Base-by-base conservation (phyloP, 2,888 invertebrate species). In the Arctia plantaginis region DNA sequence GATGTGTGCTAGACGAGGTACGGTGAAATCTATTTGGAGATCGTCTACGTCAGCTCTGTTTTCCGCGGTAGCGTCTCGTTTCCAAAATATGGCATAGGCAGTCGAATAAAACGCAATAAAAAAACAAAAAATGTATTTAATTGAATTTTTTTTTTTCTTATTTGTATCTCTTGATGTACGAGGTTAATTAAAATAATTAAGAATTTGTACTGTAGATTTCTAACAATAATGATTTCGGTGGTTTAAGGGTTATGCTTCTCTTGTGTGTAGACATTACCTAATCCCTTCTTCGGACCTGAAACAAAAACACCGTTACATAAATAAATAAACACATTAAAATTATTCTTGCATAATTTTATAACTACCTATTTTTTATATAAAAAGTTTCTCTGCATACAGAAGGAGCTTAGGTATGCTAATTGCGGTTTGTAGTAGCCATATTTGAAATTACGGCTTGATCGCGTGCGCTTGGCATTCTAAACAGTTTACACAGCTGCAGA, bases 231-330 rank as follows among this genome's bases (percentile, higher is more conserved):
- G 41, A 71, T 84, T 71, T 87, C 88, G 86, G 84, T 87, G 86
- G 87, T 88, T 79, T 75, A 85, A 39, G 82, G 76, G 77, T 79
- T 82, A 78, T 94, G 95, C 84, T 94, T 94, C 80, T 95, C 95
- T 88, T 95, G 95, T 68, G 95, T 95, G 90, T 95, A 95, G 71
- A 95, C 95, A 88, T 95, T 95, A 80, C 94, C 94, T 72, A 91
- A 84, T 75, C 94, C 93, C 87, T 94, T 94, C 79, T 91, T 94
- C 76, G 92, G 87, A 88, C 92, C 95, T 95, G 94, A n/a, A 94
- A 95, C 85, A 88, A 91, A 84, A 82, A 83, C 80, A 85, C 47
- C n/a, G 79, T 81, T 83, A 79, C 71, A 73, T 66, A 39, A 66
- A 69, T 69, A 69, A 62, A 74, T 65, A 20, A 20, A 33, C n/a